phyloP scores from a whole-genome alignment of 2,113 vertebrate species.

The Lynx canadensis region DNA sequence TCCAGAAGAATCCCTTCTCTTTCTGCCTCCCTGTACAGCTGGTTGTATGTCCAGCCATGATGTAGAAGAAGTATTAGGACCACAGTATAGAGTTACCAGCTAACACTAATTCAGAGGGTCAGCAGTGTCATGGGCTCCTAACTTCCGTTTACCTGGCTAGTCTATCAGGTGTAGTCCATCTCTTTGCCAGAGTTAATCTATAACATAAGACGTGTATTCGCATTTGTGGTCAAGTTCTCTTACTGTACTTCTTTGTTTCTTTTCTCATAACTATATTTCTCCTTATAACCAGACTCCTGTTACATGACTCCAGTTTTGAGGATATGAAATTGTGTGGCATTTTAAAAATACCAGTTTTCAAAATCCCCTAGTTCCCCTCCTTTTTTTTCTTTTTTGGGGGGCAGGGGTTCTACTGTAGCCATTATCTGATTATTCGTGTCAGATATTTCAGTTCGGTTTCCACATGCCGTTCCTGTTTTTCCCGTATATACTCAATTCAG shows the following conservation, averaged over 20 bases:
- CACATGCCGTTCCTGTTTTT: not conserved
- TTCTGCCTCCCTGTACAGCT: not conserved
- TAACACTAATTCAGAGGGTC: not conserved
- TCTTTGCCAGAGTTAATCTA: not conserved
- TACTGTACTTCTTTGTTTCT: not conserved
- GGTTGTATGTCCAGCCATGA: not conserved
- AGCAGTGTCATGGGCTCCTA: not conserved
- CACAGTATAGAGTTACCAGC: not conserved
- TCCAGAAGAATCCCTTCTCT: not conserved
- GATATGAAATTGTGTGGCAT: not conserved
- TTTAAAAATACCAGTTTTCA: conserved; percentile 3
- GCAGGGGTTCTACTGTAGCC: not conserved
- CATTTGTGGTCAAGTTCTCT: not conserved
- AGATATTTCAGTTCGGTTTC: not conserved
- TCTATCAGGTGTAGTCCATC: not conserved
- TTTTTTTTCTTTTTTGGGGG: not conserved
- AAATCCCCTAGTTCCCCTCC: not conserved
- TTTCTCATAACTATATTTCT: not conserved
- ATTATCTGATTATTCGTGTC: not conserved
- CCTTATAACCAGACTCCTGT: not conserved
- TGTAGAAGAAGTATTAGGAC: not conserved
- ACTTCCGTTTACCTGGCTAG: not conserved
- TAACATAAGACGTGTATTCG: not conserved
- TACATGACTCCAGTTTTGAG: conserved; percentile 5
- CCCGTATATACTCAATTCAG: not conserved